Percentiles rank a stretch among this genome's conserved stretches.
These are phyloP conservation scores for Zygogramma bicolorata DNA, from an alignment of 2,888 invertebrate species.

Conservation along the genomic window DNA sequence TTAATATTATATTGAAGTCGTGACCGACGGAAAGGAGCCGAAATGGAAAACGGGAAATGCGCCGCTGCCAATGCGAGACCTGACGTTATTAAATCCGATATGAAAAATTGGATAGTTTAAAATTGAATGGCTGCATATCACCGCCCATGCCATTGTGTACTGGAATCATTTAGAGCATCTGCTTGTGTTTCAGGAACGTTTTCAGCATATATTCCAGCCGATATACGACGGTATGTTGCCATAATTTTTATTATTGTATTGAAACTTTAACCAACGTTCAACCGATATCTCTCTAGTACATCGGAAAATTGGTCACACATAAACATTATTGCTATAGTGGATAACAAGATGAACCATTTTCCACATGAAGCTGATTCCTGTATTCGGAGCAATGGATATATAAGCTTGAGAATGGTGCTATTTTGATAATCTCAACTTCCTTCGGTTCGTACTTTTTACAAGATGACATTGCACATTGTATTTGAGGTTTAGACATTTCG, in stretches of 20 bases:
- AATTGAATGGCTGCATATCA: conserved; percentile 64
- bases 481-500: too few species aligned
- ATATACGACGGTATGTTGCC: conserved; percentile 41
- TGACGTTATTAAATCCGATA: conserved; percentile 68
- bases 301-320: not conserved
- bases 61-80: conserved; percentile 51
- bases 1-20: conserved; percentile 66
- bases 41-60: conserved; percentile 45
- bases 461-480: too few species aligned
- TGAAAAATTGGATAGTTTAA: conserved; percentile 68
- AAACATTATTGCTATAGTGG: too few species aligned
- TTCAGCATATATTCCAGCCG: conserved; percentile 45
- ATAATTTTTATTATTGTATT: conserved; percentile 33
- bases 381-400: too few species aligned
- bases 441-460: too few species aligned
- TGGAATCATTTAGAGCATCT: conserved; percentile 60
- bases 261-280: not conserved
- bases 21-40: conserved; percentile 56
- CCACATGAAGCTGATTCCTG: too few species aligned
- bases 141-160: conserved; percentile 60
- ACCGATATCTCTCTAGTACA: not conserved
- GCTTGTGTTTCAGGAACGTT: conserved; percentile 52
- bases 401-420: too few species aligned
- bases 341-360: too few species aligned
- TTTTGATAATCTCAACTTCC: too few species aligned